phyloP scores from a whole-genome alignment of 2,113 vertebrate species.

The Eonycteris spelaea region DNA sequence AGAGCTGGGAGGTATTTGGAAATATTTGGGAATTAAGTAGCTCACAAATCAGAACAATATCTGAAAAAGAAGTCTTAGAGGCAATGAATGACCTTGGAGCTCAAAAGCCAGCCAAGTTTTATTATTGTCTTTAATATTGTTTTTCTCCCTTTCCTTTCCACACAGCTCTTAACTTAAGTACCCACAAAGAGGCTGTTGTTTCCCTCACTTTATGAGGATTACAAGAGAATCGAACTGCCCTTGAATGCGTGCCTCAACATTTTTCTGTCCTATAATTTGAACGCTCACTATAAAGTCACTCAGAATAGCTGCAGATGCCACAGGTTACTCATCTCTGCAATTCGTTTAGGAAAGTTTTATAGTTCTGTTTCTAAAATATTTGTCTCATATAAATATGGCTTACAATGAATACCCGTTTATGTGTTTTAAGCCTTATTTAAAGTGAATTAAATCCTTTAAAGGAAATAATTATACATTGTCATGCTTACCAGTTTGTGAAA shows the following conservation, averaged over 20 bases:
- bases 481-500: background rate
- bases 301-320: constrained; percentile 13
- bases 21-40: background rate
- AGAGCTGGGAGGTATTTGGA: background rate
- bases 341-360: background rate
- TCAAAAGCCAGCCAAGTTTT: background rate
- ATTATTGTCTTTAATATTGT: background rate
- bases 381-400: background rate
- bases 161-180: background rate
- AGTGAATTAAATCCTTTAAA: background rate
- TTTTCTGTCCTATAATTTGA: constrained; percentile 45
- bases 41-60: background rate
- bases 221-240: background rate
- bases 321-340: background rate
- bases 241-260: background rate
- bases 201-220: background rate
- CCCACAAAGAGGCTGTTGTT: background rate
- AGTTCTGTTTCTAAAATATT: background rate
- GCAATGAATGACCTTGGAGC: background rate
- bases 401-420: background rate
- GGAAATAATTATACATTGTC: background rate
- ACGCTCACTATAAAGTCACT: constrained; percentile 31
- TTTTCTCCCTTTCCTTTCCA: background rate
- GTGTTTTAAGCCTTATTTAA: background rate
- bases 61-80: background rate